Base-by-base conservation (phyloP, 2,113 vertebrate species). In the Cyprinodon brontotheroides region DNA sequence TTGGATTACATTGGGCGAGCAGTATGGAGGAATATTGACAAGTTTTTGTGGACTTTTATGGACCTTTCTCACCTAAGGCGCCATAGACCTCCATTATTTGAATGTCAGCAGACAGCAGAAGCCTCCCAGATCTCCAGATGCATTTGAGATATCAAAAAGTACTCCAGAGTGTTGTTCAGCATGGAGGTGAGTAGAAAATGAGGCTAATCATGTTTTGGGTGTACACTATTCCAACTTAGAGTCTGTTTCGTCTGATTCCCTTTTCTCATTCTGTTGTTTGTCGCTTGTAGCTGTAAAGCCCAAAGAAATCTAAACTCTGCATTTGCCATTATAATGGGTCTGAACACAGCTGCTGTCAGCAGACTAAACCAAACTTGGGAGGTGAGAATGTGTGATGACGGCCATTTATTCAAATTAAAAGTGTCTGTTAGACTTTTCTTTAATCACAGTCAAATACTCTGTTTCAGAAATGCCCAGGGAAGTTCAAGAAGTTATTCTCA, bases 311-410 rank as follows among this genome's bases (percentile, higher is more conserved):
- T 99, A 86, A 98, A 99, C 91, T 98, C 97, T 43, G 98, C 98
- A 74, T 99, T 99, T 68, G 98, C 98, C 82, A 98, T 99, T 82
- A 97, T 99, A 91, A 99, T 99, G 98, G 98, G 98, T 75, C 96
- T 99, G 61, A 99, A 99, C 94, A 98, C 97, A 6, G 96, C 97
- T 22, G 96, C 98, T 5, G 96, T 99, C 80, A 97, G 98, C 77
- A 95, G 98, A 3, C 95, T 99, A 65, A 96, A 96, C 45, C 96
- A 97, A 83, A 99, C 98, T 20, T 99, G 98, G 98, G 98, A 99
- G 96, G 98, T 99, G 90, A 95, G 93, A n/a, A 14, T 48, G 13
- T 37, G 50, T 15, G 40, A 65, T 39, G 12, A 20, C 39, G 15
- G 11, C 6, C 17, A 0, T 70, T 50, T 15, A 7, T 57, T 61